Evolutionary conservation across 2,888 invertebrate genomes (phyloP).

Genomic region (Smittia aterrima): DNA sequence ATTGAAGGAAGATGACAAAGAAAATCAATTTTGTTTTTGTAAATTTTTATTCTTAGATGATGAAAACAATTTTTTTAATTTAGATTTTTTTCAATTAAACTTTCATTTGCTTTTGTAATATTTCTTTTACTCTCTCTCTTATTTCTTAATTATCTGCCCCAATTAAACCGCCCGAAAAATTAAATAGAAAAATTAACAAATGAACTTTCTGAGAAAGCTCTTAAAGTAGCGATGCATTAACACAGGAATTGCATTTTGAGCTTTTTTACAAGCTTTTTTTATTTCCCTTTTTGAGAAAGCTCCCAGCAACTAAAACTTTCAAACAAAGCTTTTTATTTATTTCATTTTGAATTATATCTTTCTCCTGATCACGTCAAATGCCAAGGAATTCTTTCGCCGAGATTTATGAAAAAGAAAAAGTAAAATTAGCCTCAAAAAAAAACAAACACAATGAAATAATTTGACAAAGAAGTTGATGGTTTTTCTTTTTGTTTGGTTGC

Average conservation of each 20-base stretch:
- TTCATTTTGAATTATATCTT: not conserved
- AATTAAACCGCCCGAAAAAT: not conserved
- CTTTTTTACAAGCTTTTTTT: too few relatives aligned
- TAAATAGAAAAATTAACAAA: too few relatives aligned
- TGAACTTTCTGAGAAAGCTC: too few relatives aligned
- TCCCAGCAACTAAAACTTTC: too few relatives aligned
- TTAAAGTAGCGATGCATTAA: too few relatives aligned
- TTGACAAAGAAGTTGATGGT: constrained; percentile 81
- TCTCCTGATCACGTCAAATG: not conserved
- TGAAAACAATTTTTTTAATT: not conserved
- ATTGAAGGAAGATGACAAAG: not conserved
- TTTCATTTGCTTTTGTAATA: not conserved
- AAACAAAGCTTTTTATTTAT: constrained; percentile 1
- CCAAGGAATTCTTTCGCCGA: too few relatives aligned
- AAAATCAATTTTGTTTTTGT: constrained; percentile 4
- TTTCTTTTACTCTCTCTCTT: not conserved
- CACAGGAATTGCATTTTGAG: too few relatives aligned
- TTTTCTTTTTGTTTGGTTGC: constrained; percentile 83
- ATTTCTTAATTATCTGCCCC: not conserved
- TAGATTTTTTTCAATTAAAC: not conserved
- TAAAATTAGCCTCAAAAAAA: constrained; percentile 45
- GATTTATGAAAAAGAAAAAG: not conserved
- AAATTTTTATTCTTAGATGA: not conserved
- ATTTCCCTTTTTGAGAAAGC: too few relatives aligned
- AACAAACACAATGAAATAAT: constrained; percentile 22